Evolutionary conservation across 2,888 invertebrate species (phyloP).

Genomic region (Aspidapion aeneum): DNA sequence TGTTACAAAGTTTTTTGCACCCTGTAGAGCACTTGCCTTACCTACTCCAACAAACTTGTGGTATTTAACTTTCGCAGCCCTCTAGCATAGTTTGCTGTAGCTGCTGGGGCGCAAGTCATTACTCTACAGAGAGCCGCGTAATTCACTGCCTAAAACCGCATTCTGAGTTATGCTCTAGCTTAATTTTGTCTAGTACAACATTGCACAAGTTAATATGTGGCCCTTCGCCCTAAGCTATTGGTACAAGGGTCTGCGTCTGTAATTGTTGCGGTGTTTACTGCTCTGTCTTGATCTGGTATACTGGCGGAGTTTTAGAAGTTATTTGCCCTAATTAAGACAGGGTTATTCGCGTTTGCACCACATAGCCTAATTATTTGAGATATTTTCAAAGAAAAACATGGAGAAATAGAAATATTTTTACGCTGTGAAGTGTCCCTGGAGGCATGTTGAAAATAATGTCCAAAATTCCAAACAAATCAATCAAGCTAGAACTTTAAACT

Average conservation of each 20-base stretch:
- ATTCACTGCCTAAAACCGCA: constrained; percentile 44
- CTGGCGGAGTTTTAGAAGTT: neutral
- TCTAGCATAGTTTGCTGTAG: constrained; percentile 39
- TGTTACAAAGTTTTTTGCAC: no score
- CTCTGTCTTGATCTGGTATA: no score
- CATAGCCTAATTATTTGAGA: no score
- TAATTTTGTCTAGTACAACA: constrained; percentile 41
- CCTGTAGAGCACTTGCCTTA: no score
- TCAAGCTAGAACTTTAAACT: no score
- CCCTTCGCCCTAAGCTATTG: neutral
- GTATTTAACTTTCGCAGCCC: constrained; percentile 23
- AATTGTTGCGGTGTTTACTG: neutral
- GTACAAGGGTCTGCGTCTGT: neutral
- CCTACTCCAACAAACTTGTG: neutral
- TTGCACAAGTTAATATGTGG: constrained; percentile 1
- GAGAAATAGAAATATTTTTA: no score
- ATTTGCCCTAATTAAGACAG: neutral
- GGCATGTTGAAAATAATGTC: no score
- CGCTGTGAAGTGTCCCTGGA: no score
- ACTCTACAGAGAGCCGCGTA: constrained; percentile 41
- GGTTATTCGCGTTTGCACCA: no score
- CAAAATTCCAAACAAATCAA: no score
- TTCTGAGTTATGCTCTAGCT: constrained; percentile 46
- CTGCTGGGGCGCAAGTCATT: constrained; percentile 42
- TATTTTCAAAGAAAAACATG: no score